phyloP scores from a whole-genome alignment of 2,113 vertebrate genomes.

The Gasterosteus nipponicus region DNA sequence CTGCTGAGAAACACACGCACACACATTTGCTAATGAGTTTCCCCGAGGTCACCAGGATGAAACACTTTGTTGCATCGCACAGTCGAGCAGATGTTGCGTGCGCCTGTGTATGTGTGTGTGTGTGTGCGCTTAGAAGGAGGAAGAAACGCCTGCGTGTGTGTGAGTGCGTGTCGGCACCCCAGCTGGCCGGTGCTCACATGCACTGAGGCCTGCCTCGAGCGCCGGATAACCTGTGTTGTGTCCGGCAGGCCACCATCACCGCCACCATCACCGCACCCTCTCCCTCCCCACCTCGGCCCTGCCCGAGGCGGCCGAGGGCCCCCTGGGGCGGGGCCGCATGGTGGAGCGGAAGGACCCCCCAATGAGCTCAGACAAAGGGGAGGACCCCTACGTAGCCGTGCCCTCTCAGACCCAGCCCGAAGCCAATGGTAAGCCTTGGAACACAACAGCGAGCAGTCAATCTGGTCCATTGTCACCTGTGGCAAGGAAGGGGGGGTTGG shows the following conservation, averaged over 20 bases:
- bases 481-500: constrained; percentile 70
- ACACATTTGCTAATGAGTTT: constrained; percentile 66
- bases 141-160: constrained; percentile 7
- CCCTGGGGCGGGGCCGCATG: constrained; percentile 90
- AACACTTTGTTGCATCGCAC: constrained; percentile 50
- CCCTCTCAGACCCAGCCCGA: constrained; percentile 96
- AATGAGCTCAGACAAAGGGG: constrained; percentile 90
- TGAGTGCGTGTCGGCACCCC: constrained; percentile 12
- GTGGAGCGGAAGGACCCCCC: constrained; percentile 90
- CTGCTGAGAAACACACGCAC: constrained; percentile 52
- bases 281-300: constrained; percentile 90
- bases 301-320: constrained; percentile 83
- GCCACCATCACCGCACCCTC: constrained; percentile 85
- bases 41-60: constrained; percentile 43
- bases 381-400: constrained; percentile 94
- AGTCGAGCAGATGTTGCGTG: constrained; percentile 49
- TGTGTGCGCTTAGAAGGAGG: constrained; percentile 4
- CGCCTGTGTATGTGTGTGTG: not conserved
- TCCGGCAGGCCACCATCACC: constrained; percentile 89
- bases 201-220: constrained; percentile 44
- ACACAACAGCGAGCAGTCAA: constrained; percentile 74
- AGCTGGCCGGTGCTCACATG: constrained; percentile 31
- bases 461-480: constrained; percentile 77
- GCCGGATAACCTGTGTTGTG: constrained; percentile 80
- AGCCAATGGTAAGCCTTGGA: constrained; percentile 99